Percentiles rank a stretch among this genome's conserved stretches.
Conservation (phyloP, 2,113 vertebrate species). For the Falcunculus frontatus region DNA sequence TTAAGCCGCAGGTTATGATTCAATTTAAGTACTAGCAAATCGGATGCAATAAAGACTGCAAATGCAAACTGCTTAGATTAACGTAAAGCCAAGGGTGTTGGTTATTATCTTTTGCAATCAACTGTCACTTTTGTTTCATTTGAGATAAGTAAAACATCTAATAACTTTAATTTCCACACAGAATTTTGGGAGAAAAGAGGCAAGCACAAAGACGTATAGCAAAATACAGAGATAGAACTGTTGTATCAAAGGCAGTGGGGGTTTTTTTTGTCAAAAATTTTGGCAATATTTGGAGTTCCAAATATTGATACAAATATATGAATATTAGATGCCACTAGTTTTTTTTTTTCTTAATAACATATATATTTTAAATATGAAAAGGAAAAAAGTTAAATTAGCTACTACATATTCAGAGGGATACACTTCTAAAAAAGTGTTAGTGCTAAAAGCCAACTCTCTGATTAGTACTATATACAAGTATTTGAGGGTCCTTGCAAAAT, state of each 20-base stretch:
- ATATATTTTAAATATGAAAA: not conserved
- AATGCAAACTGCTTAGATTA: not conserved
- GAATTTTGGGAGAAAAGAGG: not conserved
- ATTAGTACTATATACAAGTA: not conserved
- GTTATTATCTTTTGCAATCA: slow-evolving; percentile 1
- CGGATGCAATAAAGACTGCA: not conserved
- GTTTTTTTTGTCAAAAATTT: not conserved
- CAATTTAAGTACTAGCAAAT: not conserved
- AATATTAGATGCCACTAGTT: not conserved
- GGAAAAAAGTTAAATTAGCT: not conserved
- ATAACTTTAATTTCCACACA: not conserved
- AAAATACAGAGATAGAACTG: not conserved
- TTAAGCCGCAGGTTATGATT: not conserved
- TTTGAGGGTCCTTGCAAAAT: not conserved
- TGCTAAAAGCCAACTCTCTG: not conserved
- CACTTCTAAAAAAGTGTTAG: not conserved
- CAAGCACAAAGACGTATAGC: not conserved
- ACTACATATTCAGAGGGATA: not conserved
- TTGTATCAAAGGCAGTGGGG: not conserved
- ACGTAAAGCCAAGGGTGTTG: not conserved
- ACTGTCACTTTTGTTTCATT: not conserved
- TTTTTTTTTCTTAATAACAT: not conserved
- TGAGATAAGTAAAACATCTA: not conserved
- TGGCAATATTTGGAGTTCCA: not conserved
- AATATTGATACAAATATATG: not conserved